These are phyloP conservation scores for Callithrix jacchus DNA, from an alignment of 2,113 vertebrate genomes.

Conservation along the genomic window DNA sequence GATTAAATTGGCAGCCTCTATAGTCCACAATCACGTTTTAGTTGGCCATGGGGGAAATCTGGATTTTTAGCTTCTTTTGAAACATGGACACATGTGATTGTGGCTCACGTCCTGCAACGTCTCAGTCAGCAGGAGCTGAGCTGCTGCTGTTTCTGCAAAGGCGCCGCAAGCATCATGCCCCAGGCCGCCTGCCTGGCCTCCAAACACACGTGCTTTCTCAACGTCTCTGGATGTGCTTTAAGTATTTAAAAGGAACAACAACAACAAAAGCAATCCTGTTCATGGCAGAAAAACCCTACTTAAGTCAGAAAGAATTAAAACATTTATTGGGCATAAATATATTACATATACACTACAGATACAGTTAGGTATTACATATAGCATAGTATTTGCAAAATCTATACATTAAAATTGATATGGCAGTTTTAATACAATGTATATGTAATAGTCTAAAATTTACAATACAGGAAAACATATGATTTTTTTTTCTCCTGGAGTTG, in stretches of 20 bases:
- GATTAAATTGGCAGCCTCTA: background rate
- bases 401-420: constrained; percentile 99
- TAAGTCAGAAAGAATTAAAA: constrained; percentile 93
- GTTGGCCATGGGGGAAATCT: background rate
- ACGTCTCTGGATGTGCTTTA: background rate
- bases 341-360: constrained; percentile 99
- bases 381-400: constrained; percentile 99
- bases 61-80: background rate
- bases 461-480: constrained; percentile 97
- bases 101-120: background rate
- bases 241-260: constrained; percentile 1
- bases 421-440: constrained; percentile 99
- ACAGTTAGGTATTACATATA: constrained; percentile 99
- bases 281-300: constrained; percentile 82
- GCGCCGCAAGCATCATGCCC: background rate
- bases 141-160: rapidly evolving
- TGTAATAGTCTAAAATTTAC: constrained; percentile 99
- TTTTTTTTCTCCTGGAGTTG: constrained; percentile 87
- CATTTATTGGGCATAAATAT: constrained; percentile 99
- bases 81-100: background rate
- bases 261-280: constrained; percentile 70
- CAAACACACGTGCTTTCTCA: background rate
- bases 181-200: background rate
- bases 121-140: background rate
- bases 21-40: background rate